Conservation (phyloP, 1,140 invertebrate genomes). For the Amphibalanus amphitrite region DNA sequence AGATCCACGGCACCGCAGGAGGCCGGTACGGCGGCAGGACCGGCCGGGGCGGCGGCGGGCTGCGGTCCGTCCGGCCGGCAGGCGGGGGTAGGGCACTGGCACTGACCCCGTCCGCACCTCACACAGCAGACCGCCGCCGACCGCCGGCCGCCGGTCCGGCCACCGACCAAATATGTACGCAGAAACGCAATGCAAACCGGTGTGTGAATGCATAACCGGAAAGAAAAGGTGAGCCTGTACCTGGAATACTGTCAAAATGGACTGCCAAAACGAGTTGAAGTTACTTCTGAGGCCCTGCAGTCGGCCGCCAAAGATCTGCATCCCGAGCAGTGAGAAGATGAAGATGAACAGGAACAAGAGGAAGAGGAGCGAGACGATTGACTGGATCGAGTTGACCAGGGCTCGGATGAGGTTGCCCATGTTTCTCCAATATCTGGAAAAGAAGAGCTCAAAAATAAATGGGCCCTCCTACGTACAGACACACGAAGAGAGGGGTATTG, state of each 20-base stretch:
- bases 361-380: constrained; percentile 45
- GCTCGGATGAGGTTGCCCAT: constrained; percentile 95
- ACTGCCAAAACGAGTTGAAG: constrained; percentile 97
- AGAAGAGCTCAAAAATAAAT: constrained; percentile 9
- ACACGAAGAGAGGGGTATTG: neutral
- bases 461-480: neutral
- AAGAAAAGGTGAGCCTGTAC: constrained; percentile 30
- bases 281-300: constrained; percentile 73
- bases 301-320: constrained; percentile 81
- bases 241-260: constrained; percentile 95
- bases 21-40: too few species aligned
- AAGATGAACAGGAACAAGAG: constrained; percentile 50
- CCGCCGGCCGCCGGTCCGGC: neutral
- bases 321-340: constrained; percentile 50
- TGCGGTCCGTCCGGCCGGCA: too few species aligned
- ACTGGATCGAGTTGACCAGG: constrained; percentile 91
- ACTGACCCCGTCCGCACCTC: too few species aligned
- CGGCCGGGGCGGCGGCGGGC: too few species aligned
- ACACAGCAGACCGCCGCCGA: constrained; percentile 7
- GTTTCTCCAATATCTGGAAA: constrained; percentile 86
- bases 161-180: too few species aligned
- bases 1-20: too few species aligned
- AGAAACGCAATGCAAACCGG: neutral
- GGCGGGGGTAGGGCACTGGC: too few species aligned
- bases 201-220: neutral